These are phyloP conservation scores for Hylaea fasciaria DNA, from an alignment of 2,888 invertebrate genomes.

Conservation along the genomic window DNA sequence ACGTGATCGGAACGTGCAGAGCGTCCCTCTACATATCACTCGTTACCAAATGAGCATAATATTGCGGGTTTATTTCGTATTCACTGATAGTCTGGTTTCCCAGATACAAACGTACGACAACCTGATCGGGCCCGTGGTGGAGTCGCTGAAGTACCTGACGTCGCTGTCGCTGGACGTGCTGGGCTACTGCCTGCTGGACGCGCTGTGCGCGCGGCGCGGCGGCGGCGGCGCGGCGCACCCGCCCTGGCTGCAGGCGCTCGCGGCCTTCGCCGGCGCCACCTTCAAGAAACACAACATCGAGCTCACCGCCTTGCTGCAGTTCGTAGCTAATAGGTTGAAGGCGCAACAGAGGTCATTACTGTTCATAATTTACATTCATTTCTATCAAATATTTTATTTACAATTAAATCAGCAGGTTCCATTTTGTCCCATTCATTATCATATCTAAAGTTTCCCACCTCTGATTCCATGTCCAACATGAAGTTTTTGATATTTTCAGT, in stretches of 20 bases:
- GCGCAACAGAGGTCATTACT: slow-evolving; percentile 93
- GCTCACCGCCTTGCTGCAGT: slow-evolving; percentile 96
- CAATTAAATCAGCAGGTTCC: too few relatives aligned
- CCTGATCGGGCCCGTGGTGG: slow-evolving; percentile 97
- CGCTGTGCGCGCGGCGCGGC: slow-evolving; percentile 83
- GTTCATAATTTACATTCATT: too few relatives aligned
- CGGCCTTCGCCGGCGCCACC: slow-evolving; percentile 97
- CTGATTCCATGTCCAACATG: background rate
- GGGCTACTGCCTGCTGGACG: slow-evolving; percentile 97
- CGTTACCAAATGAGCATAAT: too few relatives aligned
- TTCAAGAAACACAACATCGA: slow-evolving; percentile 99
- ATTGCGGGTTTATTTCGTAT: background rate
- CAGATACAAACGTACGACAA: slow-evolving; percentile 97
- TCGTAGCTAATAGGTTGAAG: slow-evolving; percentile 98
- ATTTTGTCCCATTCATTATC: too few relatives aligned
- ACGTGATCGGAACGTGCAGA: too few relatives aligned
- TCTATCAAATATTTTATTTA: too few relatives aligned
- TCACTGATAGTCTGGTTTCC: background rate
- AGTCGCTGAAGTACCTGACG: slow-evolving; percentile 98
- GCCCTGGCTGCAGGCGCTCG: slow-evolving; percentile 96
- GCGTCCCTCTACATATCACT: too few relatives aligned
- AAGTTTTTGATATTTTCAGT: slow-evolving; percentile 70
- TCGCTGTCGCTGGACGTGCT: slow-evolving; percentile 97
- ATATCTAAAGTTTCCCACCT: too few relatives aligned
- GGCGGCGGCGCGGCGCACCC: slow-evolving; percentile 94